Conservation (phyloP, 37 sponge, comb jelly and placozoan genomes). For the Aplysina aerophoba region DNA sequence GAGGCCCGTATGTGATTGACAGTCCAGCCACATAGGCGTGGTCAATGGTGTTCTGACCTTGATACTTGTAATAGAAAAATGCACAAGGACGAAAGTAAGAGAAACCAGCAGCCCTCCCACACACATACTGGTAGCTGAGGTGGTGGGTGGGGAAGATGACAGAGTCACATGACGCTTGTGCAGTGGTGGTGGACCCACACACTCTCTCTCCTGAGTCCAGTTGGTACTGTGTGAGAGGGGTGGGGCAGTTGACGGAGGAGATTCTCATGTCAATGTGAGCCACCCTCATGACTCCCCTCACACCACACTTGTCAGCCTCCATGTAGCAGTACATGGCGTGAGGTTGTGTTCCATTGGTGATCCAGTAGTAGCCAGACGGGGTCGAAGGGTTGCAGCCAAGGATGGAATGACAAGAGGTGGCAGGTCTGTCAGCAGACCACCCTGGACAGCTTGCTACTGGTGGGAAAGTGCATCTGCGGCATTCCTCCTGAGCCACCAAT, state of each 20-base stretch:
- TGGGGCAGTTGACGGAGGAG: not conserved
- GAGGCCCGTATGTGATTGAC: slow-evolving; percentile 13
- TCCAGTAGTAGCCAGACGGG: slow-evolving; percentile 14
- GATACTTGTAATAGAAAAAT: not conserved
- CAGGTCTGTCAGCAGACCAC: not conserved
- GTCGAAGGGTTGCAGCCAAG: not conserved
- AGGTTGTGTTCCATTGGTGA: not conserved
- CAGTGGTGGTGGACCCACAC: not conserved
- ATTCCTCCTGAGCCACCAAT: not conserved
- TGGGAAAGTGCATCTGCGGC: not conserved
- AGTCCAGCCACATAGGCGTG: not conserved
- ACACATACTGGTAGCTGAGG: slow-evolving; percentile 1
- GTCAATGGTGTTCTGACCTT: not conserved
- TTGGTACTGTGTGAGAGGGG: not conserved
- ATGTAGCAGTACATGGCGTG: not conserved
- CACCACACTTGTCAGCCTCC: slow-evolving; percentile 29
- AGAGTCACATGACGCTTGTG: not conserved
- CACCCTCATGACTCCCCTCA: slow-evolving; percentile 26
- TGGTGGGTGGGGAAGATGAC: slow-evolving; percentile 9
- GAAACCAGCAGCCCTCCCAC: slow-evolving; percentile 23
- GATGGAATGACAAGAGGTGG: not conserved
- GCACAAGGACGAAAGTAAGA: not conserved
- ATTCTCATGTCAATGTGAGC: slow-evolving; percentile 11
- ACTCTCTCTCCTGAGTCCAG: slow-evolving; percentile 3
- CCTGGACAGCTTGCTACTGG: not conserved